Evolutionary conservation across 2,888 invertebrate species (phyloP).

Genomic region (Furcula furcula): DNA sequence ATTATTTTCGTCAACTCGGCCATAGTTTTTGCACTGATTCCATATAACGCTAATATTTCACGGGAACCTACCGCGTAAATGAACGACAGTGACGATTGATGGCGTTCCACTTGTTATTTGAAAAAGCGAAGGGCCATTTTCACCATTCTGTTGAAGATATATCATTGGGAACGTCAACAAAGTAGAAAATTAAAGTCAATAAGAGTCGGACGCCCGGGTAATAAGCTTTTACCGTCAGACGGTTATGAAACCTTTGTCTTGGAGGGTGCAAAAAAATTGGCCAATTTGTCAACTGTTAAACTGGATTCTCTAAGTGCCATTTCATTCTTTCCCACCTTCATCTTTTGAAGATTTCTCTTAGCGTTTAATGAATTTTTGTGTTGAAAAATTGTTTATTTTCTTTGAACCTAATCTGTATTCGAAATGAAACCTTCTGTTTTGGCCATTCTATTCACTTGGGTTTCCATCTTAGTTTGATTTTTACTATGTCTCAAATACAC

Average conservation of each 20-base stretch:
- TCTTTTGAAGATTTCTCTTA: constrained; percentile 40
- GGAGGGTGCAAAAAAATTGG: constrained; percentile 60
- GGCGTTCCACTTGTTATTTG: constrained; percentile 74
- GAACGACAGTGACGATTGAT: constrained; percentile 76
- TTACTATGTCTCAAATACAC: too few species aligned
- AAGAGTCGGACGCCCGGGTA: constrained; percentile 57
- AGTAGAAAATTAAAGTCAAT: constrained; percentile 80
- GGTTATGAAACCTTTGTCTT: constrained; percentile 65
- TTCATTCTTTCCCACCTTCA: constrained; percentile 62
- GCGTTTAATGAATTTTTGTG: constrained; percentile 44
- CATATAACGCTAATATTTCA: constrained; percentile 76
- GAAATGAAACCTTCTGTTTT: constrained; percentile 19
- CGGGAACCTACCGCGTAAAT: constrained; percentile 65
- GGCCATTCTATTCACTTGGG: too few species aligned
- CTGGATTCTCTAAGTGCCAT: constrained; percentile 59
- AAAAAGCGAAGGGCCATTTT: constrained; percentile 77
- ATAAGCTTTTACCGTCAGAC: constrained; percentile 56
- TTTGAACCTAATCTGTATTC: constrained; percentile 30
- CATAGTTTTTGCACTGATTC: constrained; percentile 74
- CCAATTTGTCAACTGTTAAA: constrained; percentile 71
- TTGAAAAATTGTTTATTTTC: constrained; percentile 28
- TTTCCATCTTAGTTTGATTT: too few species aligned
- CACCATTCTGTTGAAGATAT: constrained; percentile 65
- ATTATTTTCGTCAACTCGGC: constrained; percentile 60
- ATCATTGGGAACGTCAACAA: constrained; percentile 78